Conservation (phyloP, 2,888 invertebrate genomes). For the Rhamnusium bicolor region DNA sequence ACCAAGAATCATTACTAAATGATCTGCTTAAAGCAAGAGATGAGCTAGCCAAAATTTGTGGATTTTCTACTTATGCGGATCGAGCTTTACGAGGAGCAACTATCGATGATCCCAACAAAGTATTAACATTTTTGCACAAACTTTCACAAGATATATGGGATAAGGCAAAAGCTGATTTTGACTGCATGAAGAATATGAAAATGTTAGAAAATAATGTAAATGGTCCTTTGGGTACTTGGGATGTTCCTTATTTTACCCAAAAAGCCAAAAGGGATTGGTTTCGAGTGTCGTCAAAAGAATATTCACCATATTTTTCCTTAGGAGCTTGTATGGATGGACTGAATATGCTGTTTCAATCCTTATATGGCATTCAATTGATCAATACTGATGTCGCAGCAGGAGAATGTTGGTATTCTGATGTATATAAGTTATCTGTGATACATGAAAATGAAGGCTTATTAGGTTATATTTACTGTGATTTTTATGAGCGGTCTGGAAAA, state of each 20-base stretch:
- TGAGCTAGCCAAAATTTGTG: constrained; percentile 89
- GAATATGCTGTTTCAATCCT: constrained; percentile 86
- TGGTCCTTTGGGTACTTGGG: constrained; percentile 80
- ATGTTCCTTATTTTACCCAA: constrained; percentile 88
- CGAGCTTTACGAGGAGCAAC: constrained; percentile 92
- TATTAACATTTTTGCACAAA: constrained; percentile 84
- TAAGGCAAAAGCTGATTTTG: constrained; percentile 83
- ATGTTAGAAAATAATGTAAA: constrained; percentile 61
- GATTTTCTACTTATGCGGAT: constrained; percentile 91
- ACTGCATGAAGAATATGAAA: constrained; percentile 85
- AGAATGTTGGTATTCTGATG: constrained; percentile 82
- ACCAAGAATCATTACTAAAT: constrained; percentile 83
- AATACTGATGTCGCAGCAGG: constrained; percentile 81
- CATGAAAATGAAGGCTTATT: constrained; percentile 87
- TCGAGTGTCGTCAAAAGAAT: constrained; percentile 81
- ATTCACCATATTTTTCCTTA: constrained; percentile 90
- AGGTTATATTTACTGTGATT: constrained; percentile 85
- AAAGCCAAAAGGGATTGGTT: constrained; percentile 82
- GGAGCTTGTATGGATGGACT: constrained; percentile 98
- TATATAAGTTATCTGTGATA: constrained; percentile 93
- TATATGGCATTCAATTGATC: constrained; percentile 87
- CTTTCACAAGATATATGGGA: constrained; percentile 81
- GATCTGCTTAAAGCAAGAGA: constrained; percentile 83
- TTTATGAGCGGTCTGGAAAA: constrained; percentile 93
- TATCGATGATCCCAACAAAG: constrained; percentile 86